Conservation (phyloP, 2,113 vertebrate species). For the Crypturellus undulatus region DNA sequence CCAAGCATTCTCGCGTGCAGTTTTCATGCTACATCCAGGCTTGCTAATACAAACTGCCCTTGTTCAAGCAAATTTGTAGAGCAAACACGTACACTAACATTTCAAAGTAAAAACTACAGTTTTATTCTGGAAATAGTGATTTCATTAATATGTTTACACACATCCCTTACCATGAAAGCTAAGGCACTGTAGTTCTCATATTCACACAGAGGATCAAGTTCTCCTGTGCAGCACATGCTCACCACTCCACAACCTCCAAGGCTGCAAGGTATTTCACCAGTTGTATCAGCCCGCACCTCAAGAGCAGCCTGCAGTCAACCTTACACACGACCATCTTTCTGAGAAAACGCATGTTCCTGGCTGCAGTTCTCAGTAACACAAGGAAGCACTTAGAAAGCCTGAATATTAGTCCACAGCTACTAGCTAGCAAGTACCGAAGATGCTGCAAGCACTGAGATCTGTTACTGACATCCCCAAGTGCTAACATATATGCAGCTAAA, state of each 20-base stretch:
- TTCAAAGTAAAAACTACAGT: not conserved
- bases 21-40: not conserved
- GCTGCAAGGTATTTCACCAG: not conserved
- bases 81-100: not conserved
- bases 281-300: not conserved
- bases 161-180: not conserved
- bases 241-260: not conserved
- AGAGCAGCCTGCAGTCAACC: not conserved
- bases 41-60: not conserved
- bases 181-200: not conserved
- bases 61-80: not conserved
- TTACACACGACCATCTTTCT: not conserved
- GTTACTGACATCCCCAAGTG: not conserved
- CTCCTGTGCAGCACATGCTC: not conserved
- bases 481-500: not conserved
- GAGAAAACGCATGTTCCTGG: not conserved
- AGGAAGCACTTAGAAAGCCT: not conserved
- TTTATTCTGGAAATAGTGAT: not conserved
- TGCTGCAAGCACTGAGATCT: rapidly evolving
- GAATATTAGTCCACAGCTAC: not conserved
- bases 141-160: not conserved
- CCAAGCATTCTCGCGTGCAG: not conserved
- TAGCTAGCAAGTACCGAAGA: not conserved
- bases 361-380: not conserved
- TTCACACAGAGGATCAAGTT: not conserved